These are phyloP conservation scores for Actinemys pallida DNA, from an alignment of 2,113 vertebrate genomes.

Conservation along the genomic window DNA sequence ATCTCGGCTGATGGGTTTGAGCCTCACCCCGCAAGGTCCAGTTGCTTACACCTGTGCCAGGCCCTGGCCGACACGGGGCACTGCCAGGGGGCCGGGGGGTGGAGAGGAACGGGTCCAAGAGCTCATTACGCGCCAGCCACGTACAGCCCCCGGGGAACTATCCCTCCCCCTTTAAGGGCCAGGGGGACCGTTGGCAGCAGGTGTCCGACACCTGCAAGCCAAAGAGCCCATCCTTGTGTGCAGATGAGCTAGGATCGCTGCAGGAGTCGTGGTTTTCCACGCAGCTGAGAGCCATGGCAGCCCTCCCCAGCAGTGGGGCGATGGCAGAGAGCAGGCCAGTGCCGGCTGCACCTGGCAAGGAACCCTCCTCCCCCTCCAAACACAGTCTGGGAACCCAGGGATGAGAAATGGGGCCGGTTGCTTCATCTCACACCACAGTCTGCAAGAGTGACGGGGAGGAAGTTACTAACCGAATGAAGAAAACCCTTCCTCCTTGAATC, in stretches of 20 bases:
- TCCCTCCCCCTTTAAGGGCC: background rate
- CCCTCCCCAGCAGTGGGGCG: too few species aligned
- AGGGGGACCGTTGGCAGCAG: background rate
- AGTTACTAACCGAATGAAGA: background rate
- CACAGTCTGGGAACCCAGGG: background rate
- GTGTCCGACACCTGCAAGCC: background rate
- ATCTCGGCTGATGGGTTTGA: background rate
- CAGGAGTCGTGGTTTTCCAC: background rate
- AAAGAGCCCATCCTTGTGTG: too few species aligned
- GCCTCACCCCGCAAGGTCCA: background rate
- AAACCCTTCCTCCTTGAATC: background rate
- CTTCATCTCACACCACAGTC: background rate
- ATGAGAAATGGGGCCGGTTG: background rate
- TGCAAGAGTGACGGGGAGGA: background rate
- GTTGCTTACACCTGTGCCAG: rapidly evolving
- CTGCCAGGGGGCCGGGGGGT: rapidly evolving
- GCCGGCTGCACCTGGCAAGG: background rate
- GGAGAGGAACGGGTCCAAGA: background rate
- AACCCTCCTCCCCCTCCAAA: background rate
- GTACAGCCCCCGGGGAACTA: background rate
- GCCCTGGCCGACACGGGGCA: background rate
- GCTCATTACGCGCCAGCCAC: background rate
- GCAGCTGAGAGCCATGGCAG: too few species aligned
- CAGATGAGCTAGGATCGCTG: too few species aligned
- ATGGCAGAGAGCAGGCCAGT: background rate